phyloP scores from a whole-genome alignment of 1,140 invertebrate species.

The Leptonema lineaticorne region DNA sequence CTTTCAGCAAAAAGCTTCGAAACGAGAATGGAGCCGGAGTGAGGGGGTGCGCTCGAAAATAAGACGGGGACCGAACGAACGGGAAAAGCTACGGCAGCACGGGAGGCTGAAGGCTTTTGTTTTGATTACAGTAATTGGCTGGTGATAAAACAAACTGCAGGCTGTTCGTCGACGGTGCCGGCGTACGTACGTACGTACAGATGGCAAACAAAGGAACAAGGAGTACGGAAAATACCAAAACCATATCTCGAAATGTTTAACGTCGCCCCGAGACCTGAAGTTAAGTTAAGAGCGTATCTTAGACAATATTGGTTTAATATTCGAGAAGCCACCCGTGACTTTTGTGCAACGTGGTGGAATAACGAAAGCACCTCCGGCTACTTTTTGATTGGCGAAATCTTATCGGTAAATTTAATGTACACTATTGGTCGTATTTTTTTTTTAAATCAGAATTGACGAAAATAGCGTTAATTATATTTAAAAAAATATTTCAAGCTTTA shows the following conservation, averaged over 20 bases:
- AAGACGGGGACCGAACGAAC: background rate
- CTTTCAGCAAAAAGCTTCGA: too few relatives aligned
- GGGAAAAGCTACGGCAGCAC: background rate
- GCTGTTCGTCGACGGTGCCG: slow-evolving; percentile 1
- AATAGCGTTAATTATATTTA: too few relatives aligned
- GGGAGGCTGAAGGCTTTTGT: slow-evolving; percentile 21
- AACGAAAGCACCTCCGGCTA: too few relatives aligned
- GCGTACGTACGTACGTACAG: slow-evolving; percentile 8
- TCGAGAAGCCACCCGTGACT: too few relatives aligned
- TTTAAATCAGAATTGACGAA: too few relatives aligned
- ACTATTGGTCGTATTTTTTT: too few relatives aligned
- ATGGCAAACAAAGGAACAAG: slow-evolving; percentile 15
- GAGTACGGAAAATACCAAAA: background rate
- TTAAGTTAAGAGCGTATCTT: background rate
- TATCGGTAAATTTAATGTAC: too few relatives aligned
- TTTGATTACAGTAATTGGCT: slow-evolving; percentile 36
- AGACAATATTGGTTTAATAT: too few relatives aligned
- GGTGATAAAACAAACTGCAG: slow-evolving; percentile 35
- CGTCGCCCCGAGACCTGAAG: background rate
- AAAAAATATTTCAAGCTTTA: too few relatives aligned
- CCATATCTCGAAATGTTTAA: slow-evolving; percentile 1
- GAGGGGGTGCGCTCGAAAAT: background rate
- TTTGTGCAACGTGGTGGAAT: too few relatives aligned
- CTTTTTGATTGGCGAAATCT: too few relatives aligned
- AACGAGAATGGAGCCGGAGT: background rate